Evolutionary conservation across 2,113 vertebrate genomes (phyloP).

Genomic region (Eolophus roseicapilla): DNA sequence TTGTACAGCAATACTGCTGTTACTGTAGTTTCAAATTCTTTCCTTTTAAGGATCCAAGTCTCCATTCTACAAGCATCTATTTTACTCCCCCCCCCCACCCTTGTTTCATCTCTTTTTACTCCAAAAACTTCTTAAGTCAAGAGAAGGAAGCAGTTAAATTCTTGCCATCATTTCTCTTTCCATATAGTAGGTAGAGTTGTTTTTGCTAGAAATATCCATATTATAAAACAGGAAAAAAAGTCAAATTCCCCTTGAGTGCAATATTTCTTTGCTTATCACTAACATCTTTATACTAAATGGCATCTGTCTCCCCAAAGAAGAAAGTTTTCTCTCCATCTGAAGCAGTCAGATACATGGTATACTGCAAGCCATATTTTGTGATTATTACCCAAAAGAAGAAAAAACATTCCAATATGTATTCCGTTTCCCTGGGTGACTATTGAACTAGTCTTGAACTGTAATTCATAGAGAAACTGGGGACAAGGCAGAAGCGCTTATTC

Average conservation of each 20-base stretch:
- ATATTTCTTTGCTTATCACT: not conserved
- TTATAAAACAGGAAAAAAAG: not conserved
- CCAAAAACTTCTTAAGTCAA: not conserved
- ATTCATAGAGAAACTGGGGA: not conserved
- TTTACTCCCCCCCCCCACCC: accelerated
- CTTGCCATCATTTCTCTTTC: not conserved
- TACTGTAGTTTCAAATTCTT: not conserved
- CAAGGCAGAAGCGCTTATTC: not conserved
- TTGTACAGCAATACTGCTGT: not conserved
- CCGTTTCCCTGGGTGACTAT: not conserved
- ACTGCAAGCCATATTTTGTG: not conserved
- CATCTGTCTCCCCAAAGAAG: not conserved
- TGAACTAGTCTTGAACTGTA: not conserved
- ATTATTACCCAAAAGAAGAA: not conserved
- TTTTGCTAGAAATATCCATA: not conserved
- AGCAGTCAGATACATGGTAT: not conserved
- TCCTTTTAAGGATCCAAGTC: not conserved
- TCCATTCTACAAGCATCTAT: not conserved
- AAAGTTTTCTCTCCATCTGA: not conserved
- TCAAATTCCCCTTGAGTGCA: not conserved
- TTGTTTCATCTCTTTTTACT: not conserved
- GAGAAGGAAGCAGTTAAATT: not conserved
- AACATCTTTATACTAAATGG: not conserved
- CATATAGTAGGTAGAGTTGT: not conserved
- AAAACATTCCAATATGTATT: not conserved